A percentile compares a stretch with the other conserved stretches of the same genome.
These are phyloP conservation scores for Monodelphis domestica DNA, from an alignment of 2,797 vertebrate genomes.

Conservation along the genomic window DNA sequence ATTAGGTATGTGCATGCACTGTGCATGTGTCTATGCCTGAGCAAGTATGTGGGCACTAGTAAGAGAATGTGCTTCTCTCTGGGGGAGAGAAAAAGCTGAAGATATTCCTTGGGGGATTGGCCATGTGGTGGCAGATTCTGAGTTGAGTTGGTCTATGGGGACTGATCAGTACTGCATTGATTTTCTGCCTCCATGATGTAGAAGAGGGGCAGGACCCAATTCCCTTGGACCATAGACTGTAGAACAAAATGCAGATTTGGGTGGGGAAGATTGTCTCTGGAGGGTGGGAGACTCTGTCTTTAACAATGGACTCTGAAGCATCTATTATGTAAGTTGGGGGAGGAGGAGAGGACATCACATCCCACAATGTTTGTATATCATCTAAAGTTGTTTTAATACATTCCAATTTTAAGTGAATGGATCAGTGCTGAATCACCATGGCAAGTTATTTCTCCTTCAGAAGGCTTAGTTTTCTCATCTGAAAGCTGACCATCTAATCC, in stretches of 20 bases:
- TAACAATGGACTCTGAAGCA: not conserved
- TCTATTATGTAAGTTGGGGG: not conserved
- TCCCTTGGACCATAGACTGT: not conserved
- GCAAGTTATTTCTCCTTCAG: not conserved
- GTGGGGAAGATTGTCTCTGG: not conserved
- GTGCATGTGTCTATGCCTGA: not conserved
- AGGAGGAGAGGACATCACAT: not conserved
- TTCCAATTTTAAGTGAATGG: not conserved
- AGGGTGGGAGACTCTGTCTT: not conserved
- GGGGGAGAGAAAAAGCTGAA: not conserved
- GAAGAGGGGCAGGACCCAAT: not conserved
- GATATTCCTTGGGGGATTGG: not conserved
- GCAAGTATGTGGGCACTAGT: not conserved
- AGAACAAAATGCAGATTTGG: not conserved
- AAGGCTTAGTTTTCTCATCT: not conserved
- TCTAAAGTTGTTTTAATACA: not conserved
- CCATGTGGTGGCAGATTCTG: not conserved
- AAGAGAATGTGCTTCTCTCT: not conserved
- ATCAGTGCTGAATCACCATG: not conserved
- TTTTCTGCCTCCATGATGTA: not conserved
- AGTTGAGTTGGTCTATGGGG: not conserved
- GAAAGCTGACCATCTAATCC: not conserved
- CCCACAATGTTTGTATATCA: not conserved
- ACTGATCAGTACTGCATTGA: not conserved
- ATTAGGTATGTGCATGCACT: not conserved